A percentile compares a stretch with the other conserved stretches of the same genome.
These are phyloP conservation scores for Cyclura pinguis DNA, from an alignment of 2,797 vertebrate species.

Conservation along the genomic window DNA sequence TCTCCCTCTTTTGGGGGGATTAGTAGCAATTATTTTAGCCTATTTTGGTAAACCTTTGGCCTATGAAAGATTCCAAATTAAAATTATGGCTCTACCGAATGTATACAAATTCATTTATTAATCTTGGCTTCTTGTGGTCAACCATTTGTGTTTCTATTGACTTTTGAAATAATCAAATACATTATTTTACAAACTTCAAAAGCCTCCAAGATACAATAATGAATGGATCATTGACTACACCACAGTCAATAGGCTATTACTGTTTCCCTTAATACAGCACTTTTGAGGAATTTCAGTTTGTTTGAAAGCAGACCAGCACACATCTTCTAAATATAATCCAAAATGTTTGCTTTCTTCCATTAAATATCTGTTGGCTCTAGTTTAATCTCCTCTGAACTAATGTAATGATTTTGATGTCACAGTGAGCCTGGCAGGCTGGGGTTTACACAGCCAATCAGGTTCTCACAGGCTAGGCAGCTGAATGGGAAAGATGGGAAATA, in stretches of 20 bases:
- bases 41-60: conserved; percentile 1
- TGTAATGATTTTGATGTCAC: not conserved
- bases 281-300: conserved; percentile 71
- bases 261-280: conserved; percentile 78
- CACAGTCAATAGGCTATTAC: conserved; percentile 79
- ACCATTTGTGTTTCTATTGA: conserved; percentile 72
- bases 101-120: conserved; percentile 53
- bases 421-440: not conserved
- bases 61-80: conserved; percentile 32
- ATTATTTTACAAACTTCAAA: conserved; percentile 74
- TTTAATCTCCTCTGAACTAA: not conserved
- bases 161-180: conserved; percentile 76
- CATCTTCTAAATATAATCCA: conserved; percentile 49
- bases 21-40: conserved; percentile 13
- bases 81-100: conserved; percentile 43
- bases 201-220: conserved; percentile 76
- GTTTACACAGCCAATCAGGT: not conserved
- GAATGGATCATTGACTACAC: conserved; percentile 76
- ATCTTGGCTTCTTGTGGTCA: conserved; percentile 55
- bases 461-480: not conserved
- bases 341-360: conserved; percentile 18
- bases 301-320: conserved; percentile 70
- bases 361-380: not conserved
- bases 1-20: not conserved
- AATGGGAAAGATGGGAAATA: too few species aligned